phyloP scores from a whole-genome alignment of 2,888 invertebrate species.

The Omphaloscelis lunosa region DNA sequence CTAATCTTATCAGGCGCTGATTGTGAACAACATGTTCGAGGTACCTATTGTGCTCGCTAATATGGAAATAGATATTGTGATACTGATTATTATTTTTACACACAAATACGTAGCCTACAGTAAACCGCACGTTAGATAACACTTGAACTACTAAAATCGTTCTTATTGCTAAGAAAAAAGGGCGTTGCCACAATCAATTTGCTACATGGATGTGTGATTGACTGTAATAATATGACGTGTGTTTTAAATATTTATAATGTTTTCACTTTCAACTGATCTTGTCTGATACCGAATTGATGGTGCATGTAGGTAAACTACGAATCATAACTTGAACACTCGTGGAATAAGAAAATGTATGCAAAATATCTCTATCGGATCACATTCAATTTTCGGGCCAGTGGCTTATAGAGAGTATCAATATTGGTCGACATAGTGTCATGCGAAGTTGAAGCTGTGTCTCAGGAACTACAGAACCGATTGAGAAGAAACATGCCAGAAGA shows the following conservation, averaged over 20 bases:
- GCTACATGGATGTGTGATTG: background rate
- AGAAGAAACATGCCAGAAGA: background rate
- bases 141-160: background rate
- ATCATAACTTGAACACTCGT: background rate
- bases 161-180: background rate
- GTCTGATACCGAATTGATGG: background rate
- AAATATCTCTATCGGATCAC: too few relatives aligned
- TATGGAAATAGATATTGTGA: constrained; percentile 21
- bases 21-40: constrained; percentile 8
- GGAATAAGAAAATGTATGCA: too few relatives aligned
- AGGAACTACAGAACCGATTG: background rate
- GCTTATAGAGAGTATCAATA: background rate
- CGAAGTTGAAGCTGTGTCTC: background rate
- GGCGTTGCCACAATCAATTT: background rate
- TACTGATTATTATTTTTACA: constrained; percentile 17
- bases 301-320: background rate
- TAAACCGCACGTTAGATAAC: too few relatives aligned
- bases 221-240: background rate
- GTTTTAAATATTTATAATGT: background rate
- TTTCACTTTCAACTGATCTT: background rate
- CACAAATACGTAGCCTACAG: background rate
- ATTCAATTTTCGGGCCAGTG: too few relatives aligned
- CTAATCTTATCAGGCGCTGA: constrained; percentile 41
- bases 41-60: constrained; percentile 16
- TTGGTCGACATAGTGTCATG: background rate